A percentile compares a stretch with the other conserved stretches of the same genome.
These are phyloP conservation scores for Podarcis siculus DNA, from an alignment of 2,797 vertebrate genomes.

Conservation along the genomic window DNA sequence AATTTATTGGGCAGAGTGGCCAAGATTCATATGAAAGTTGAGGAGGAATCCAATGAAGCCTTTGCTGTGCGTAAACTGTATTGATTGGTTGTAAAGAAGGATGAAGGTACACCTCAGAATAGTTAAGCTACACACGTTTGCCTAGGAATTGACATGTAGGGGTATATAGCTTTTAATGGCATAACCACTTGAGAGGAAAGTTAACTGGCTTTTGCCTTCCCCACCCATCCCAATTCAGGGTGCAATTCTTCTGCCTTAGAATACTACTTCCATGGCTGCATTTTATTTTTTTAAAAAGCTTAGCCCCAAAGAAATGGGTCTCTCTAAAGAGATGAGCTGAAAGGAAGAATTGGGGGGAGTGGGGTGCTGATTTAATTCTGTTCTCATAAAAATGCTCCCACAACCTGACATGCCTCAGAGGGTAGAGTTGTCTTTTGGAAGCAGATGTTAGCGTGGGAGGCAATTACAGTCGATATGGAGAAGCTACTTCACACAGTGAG, in stretches of 20 bases:
- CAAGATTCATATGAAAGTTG: background rate
- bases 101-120: background rate
- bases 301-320: background rate
- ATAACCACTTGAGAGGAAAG: background rate
- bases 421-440: background rate
- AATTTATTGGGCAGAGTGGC: background rate
- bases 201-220: background rate
- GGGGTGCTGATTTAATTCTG: background rate
- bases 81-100: background rate
- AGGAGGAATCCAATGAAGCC: background rate
- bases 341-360: background rate
- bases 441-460: background rate
- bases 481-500: constrained; percentile 12
- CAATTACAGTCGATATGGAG: accelerated
- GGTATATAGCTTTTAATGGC: background rate
- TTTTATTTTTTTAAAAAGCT: background rate
- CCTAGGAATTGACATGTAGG: background rate
- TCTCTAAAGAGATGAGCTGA: background rate
- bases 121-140: background rate
- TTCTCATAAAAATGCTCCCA: background rate
- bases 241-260: background rate
- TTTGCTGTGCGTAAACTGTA: background rate
- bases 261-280: background rate
- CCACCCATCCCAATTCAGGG: no score
- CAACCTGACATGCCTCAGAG: background rate